A percentile compares a stretch with the other conserved stretches of the same genome.
Conservation (phyloP, 2,888 invertebrate species). For the Spisula subtruncata region DNA sequence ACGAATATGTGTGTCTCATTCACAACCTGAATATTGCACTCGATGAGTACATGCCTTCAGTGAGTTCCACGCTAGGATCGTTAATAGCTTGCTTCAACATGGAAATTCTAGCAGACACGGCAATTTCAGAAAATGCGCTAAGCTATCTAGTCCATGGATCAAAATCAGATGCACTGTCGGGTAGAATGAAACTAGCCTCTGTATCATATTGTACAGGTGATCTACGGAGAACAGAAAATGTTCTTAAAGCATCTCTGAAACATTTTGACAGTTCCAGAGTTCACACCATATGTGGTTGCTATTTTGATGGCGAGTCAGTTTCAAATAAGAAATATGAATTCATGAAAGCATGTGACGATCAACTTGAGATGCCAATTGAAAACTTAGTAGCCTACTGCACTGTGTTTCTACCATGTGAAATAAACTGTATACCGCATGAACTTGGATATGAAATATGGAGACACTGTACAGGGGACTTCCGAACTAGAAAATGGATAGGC, state of each 20-base stretch:
- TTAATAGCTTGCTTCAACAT: not conserved
- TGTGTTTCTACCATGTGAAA: not conserved
- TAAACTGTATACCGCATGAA: not conserved
- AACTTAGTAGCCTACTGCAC: not conserved
- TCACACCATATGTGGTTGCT: not conserved
- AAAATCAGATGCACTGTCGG: not conserved
- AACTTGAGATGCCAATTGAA: no score
- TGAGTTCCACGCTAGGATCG: not conserved
- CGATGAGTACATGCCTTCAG: not conserved
- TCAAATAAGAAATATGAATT: no score
- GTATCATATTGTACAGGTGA: not conserved
- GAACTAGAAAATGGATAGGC: not conserved
- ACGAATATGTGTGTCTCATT: no score
- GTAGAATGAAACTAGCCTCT: not conserved
- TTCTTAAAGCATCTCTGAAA: not conserved
- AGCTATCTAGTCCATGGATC: not conserved
- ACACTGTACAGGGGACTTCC: no score
- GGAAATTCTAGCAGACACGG: not conserved
- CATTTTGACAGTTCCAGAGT: not conserved
- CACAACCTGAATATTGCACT: no score
- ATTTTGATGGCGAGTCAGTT: no score
- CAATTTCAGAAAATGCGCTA: not conserved
- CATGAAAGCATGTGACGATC: no score
- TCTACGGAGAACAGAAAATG: not conserved
- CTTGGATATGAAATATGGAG: not conserved